These are phyloP conservation scores for Phortica okadai DNA, from an alignment of 2,888 invertebrate genomes.

Conservation along the genomic window DNA sequence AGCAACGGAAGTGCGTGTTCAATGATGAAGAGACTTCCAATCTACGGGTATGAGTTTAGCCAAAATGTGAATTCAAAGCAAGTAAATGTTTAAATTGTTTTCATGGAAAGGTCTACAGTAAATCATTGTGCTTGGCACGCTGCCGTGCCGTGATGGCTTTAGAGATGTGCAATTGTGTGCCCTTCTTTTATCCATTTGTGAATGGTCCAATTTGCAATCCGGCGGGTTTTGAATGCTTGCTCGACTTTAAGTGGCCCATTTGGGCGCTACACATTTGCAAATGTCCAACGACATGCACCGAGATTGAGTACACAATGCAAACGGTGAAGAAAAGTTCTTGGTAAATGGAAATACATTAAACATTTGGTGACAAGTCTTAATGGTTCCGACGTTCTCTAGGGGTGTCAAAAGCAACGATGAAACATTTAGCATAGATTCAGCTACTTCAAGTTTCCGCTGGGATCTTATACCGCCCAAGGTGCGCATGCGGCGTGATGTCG, in stretches of 20 bases:
- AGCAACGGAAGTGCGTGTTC: slow-evolving; percentile 78
- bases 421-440: slow-evolving; percentile 52
- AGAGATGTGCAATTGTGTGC: slow-evolving; percentile 79
- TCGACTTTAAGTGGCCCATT: slow-evolving; percentile 74
- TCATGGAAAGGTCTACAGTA: slow-evolving; percentile 67
- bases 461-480: slow-evolving; percentile 78
- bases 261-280: slow-evolving; percentile 74
- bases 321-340: slow-evolving; percentile 72
- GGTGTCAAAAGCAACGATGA: slow-evolving; percentile 63
- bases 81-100: slow-evolving; percentile 19
- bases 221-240: slow-evolving; percentile 72
- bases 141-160: slow-evolving; percentile 78
- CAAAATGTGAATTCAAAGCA: slow-evolving; percentile 15
- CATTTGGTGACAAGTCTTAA: neutral
- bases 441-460: slow-evolving; percentile 78
- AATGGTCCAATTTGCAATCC: slow-evolving; percentile 71
- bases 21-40: slow-evolving; percentile 77
- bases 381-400: slow-evolving; percentile 35
- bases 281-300: slow-evolving; percentile 72
- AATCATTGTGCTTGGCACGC: slow-evolving; percentile 70
- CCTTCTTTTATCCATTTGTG: slow-evolving; percentile 78
- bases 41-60: slow-evolving; percentile 69
- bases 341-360: slow-evolving; percentile 39
- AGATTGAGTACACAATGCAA: slow-evolving; percentile 70
- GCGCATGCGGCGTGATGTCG: slow-evolving; percentile 78